These are phyloP conservation scores for Parotocinclus haroldoi DNA, from an alignment of 2,797 vertebrate species.

Conservation along the genomic window DNA sequence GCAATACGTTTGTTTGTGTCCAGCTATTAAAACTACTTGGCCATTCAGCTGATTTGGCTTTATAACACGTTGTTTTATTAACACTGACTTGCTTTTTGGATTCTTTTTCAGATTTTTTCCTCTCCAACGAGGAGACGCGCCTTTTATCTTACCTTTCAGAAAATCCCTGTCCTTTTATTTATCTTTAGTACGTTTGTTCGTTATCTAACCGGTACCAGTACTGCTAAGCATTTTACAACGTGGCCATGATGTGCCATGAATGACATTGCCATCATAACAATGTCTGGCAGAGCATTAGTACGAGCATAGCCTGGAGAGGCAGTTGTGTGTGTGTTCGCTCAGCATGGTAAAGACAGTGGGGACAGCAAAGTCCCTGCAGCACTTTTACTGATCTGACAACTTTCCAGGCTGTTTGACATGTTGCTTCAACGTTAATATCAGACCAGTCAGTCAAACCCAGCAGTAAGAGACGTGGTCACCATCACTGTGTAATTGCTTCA, in stretches of 20 bases:
- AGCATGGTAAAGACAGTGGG: conserved; percentile 35
- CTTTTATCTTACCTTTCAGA: no score
- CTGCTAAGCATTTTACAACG: neutral
- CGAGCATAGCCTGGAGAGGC: conserved; percentile 26
- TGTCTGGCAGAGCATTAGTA: conserved; percentile 12
- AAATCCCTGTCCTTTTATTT: no score
- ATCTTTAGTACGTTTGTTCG: no score
- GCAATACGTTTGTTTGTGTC: no score
- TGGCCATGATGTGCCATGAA: neutral
- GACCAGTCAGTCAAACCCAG: conserved; percentile 35
- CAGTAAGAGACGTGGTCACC: conserved; percentile 18
- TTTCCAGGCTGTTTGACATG: conserved; percentile 35
- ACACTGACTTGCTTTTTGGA: no score
- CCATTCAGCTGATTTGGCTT: no score
- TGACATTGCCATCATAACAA: conserved; percentile 16
- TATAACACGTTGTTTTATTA: no score
- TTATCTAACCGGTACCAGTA: neutral
- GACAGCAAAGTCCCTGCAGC: conserved; percentile 17
- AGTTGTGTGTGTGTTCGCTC: conserved; percentile 25
- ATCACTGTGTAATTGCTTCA: conserved; percentile 34
- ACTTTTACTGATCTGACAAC: conserved; percentile 31
- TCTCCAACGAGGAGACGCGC: no score
- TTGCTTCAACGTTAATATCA: conserved; percentile 37
- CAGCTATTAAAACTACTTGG: no score
- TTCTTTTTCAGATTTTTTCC: no score